Base-by-base conservation (phyloP, 2,888 invertebrate genomes). In the Nemoura dubitans region DNA sequence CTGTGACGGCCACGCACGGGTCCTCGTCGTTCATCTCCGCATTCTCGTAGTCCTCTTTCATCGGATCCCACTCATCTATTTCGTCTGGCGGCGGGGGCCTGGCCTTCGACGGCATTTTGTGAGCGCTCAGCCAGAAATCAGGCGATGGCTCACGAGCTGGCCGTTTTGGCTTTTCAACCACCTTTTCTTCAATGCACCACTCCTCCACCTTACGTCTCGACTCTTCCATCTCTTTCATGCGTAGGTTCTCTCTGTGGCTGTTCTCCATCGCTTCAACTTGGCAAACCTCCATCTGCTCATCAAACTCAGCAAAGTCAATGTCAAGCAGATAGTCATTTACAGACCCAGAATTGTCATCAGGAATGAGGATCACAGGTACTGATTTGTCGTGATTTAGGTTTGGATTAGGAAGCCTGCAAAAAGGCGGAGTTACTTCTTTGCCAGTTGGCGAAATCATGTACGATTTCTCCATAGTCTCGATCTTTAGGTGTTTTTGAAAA, bases 1-100 rank as follows among this genome's bases (percentile, higher is more conserved):
- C 87, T n/a, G 86, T 77, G 1, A 87, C 87, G n/a, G 77, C 86
- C 42, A 86, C 76, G n/a, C 85, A 76, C 0, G 85, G 81, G 42
- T 87, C 85, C 81, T 87, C 87, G 28, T 86, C 87, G 77, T 87
- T 86, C n/a, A 81, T 59, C 14, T 87, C 77, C 6, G 59, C 27
- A 10, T 27, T 78, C 30, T 85, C 78, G 36, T 77, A 85, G 27
- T 86, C 87, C 16, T 87, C 87, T 0, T 76, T 21, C 87, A 87
- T 87, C 25, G 87, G 87, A 28, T 87, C 29, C 86, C 85, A 86
- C 26, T 43, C 43, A 6, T 86, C 78, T 26, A 42, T 14, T 10
- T 36, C 59, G 76, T 59, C 76, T 36, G 10, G 36, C 3, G 36
- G 36, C 10, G 36, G 36, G 36, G 36, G 3, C 36, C 10, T 36